Base-by-base conservation (phyloP, 2,113 vertebrate genomes). In the Nannobrachium achirus region DNA sequence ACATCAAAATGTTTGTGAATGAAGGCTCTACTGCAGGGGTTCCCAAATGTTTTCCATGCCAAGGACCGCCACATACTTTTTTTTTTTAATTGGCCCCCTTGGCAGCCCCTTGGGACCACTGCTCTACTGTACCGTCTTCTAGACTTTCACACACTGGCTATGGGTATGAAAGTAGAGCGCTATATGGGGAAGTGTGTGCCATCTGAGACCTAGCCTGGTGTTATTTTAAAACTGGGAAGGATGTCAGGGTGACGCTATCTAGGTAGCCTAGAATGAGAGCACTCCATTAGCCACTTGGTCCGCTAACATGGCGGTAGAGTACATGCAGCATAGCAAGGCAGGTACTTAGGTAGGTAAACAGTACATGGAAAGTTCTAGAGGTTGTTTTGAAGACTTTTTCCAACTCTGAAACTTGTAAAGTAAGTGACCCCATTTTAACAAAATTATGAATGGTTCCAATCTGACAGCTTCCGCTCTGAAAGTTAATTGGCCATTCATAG, bases 161-260 rank as follows among this genome's bases (percentile, higher is more conserved):
- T 66, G 68, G 62, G 63, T 72, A 77, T 58, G 39, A 76, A 90
- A 88, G 51, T 89, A 38, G 89, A 88, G 76, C 87, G 79, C 25
- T 51, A 75, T 86, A 89, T 84, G 82, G 85, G 84, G 87, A 86
- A 46, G 70, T 48, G 70, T 63, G 50, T 72, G 79, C 87, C 89
- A 80, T 88, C 81, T 84, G 89, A 90, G 89, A 90, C 87, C 69
- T 88, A 88, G 81, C 89, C 89, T 38, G 9, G 66, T 80, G 84
- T 86, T 87, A 90, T 88, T 90, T 89, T 88, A 80, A 72, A 87
- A 68, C 64, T 52, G 45, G 13, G 56, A 87, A 88, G 56, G 79
- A 66, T 90, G 89, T 89, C 89, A 90, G 87, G 86, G 87, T 87
- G 77, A 82, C 11, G 64, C 69, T 80, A 88, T 87, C 63, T 79